Evolutionary conservation across 2,888 invertebrate genomes (phyloP).

Genomic region (Halocaridina rubra): DNA sequence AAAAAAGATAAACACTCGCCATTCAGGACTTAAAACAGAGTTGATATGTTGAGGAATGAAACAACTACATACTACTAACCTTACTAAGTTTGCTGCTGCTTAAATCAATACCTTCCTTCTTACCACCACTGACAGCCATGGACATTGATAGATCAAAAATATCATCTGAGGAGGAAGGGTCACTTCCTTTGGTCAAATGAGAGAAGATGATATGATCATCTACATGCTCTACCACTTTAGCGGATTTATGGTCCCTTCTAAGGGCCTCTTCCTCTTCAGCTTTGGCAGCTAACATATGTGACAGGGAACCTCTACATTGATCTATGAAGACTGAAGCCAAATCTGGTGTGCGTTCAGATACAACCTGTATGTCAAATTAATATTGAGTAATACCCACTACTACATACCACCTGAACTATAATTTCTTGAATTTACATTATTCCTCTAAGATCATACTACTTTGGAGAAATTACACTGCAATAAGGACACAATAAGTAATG

Average conservation of each 20-base stretch:
- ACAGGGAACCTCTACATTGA: conserved; percentile 82
- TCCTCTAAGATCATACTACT: too few relatives aligned
- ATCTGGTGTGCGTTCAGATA: conserved; percentile 75
- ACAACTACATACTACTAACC: conserved; percentile 69
- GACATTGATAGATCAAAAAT: conserved; percentile 94
- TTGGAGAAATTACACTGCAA: too few relatives aligned
- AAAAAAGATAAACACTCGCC: too few relatives aligned
- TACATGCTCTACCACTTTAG: conserved; percentile 74
- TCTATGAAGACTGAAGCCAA: conserved; percentile 79
- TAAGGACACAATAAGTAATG: too few relatives aligned
- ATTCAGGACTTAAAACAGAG: too few relatives aligned
- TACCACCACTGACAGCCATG: conserved; percentile 81
- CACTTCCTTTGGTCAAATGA: conserved; percentile 77
- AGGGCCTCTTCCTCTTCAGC: conserved; percentile 77
- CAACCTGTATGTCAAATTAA: too few relatives aligned
- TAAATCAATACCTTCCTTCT: conserved; percentile 70
- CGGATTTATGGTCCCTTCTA: conserved; percentile 69
- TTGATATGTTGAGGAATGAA: too few relatives aligned
- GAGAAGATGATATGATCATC: conserved; percentile 88
- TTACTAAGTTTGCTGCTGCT: conserved; percentile 74
- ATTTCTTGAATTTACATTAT: too few relatives aligned
- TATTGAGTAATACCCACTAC: too few relatives aligned
- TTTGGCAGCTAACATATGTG: conserved; percentile 85
- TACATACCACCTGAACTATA: too few relatives aligned
- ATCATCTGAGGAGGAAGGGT: conserved; percentile 77